A percentile compares a stretch with the other conserved stretches of the same genome.
phyloP scores from a whole-genome alignment of 2,113 vertebrate genomes.

The Suricata suricatta region DNA sequence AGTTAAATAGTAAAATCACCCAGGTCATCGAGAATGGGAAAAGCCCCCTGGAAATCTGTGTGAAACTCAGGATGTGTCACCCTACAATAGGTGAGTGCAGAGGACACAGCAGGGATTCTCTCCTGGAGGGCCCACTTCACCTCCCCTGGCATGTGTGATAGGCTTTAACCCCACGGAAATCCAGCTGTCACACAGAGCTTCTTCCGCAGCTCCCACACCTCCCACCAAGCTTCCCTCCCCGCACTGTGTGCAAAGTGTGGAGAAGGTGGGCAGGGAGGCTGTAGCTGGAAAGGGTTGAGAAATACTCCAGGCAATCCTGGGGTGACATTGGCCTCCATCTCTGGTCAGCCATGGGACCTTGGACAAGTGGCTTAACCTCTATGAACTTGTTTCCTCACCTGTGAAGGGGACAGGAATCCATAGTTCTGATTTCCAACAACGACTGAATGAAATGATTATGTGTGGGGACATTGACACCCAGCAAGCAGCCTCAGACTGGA shows the following conservation, averaged over 20 bases:
- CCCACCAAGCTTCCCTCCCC: background rate
- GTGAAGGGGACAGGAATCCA: background rate
- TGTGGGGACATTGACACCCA: background rate
- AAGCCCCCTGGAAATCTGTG: background rate
- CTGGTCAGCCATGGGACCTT: too few species aligned
- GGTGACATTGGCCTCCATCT: background rate
- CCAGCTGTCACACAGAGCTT: background rate
- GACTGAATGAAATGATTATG: background rate
- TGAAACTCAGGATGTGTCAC: conserved; percentile 18
- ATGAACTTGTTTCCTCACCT: background rate
- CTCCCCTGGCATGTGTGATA: background rate
- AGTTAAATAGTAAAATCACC: fast-evolving
- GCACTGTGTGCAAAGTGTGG: too few species aligned
- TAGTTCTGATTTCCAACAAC: background rate
- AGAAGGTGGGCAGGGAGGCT: too few species aligned
- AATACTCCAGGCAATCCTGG: background rate
- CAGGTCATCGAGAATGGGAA: background rate
- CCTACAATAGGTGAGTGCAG: background rate
- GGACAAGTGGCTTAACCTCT: background rate
- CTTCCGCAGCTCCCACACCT: background rate
- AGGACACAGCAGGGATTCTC: background rate
- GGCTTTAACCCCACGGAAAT: too few species aligned
- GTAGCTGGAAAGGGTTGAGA: too few species aligned
- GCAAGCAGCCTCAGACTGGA: background rate
- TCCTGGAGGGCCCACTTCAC: background rate